Conservation (phyloP, 37 sponge, comb jelly and placozoan species). For the Beroe ovata region DNA sequence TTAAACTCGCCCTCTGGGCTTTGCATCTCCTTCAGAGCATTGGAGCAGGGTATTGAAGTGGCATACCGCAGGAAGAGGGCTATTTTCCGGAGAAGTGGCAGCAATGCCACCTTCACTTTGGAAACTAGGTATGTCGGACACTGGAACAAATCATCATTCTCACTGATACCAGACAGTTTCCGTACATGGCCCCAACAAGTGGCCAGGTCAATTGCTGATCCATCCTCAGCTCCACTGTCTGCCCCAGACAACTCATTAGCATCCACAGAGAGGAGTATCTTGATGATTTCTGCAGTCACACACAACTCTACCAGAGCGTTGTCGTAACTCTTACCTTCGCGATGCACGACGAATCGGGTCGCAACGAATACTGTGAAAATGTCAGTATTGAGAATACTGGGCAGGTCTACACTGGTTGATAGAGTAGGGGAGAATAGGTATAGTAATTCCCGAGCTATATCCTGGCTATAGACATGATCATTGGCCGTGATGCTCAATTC, state of each 20-base stretch:
- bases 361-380: conserved; percentile 62
- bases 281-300: conserved; percentile 26
- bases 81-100: conserved; percentile 19
- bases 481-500: conserved; percentile 7
- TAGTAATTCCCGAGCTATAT: conserved; percentile 1
- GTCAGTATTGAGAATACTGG: conserved; percentile 24
- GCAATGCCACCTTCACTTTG: background rate
- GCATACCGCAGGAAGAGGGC: conserved; percentile 54
- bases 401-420: conserved; percentile 14
- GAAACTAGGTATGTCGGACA: conserved; percentile 36
- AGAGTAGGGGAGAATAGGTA: background rate
- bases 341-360: background rate
- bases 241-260: background rate
- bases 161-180: conserved; percentile 39
- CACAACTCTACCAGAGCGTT: conserved; percentile 45
- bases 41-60: conserved; percentile 9
- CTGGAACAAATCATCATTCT: conserved; percentile 8
- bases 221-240: conserved; percentile 37
- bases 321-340: conserved; percentile 40
- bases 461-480: conserved; percentile 36
- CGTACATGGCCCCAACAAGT: conserved; percentile 33
- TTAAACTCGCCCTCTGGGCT: conserved; percentile 60
- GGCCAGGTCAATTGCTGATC: conserved; percentile 4
- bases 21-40: conserved; percentile 15
- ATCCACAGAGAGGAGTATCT: conserved; percentile 46